These are phyloP conservation scores for Mus pahari DNA, from an alignment of 2,113 vertebrate genomes.

Conservation along the genomic window DNA sequence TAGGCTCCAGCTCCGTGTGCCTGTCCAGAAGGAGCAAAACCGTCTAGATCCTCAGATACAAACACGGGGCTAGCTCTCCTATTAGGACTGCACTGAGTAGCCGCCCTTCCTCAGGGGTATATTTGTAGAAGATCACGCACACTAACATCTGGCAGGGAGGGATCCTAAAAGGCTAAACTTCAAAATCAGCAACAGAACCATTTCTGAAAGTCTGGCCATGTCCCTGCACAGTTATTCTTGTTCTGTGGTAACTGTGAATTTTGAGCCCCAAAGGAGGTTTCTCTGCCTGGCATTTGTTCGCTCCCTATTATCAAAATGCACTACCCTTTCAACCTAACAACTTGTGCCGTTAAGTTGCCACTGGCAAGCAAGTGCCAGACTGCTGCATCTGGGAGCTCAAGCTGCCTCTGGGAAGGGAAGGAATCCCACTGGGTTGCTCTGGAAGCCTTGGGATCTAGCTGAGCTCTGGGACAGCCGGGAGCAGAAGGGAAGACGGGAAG, in stretches of 20 bases:
- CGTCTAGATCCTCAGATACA: not conserved
- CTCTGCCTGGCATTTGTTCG: not conserved
- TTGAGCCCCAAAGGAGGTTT: not conserved
- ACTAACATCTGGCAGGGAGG: not conserved
- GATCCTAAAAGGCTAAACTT: conserved; percentile 71
- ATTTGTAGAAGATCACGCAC: conserved; percentile 27
- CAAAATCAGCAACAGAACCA: conserved; percentile 55
- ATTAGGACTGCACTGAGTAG: not conserved
- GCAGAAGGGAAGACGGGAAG: not conserved
- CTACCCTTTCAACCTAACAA: not conserved
- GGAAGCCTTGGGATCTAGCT: not conserved
- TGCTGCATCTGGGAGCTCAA: not conserved
- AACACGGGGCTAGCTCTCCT: not conserved
- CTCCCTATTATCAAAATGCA: not conserved
- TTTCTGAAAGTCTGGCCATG: conserved; percentile 14
- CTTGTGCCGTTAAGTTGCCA: conserved; percentile 74
- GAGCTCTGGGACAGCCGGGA: not conserved
- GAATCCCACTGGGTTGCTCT: not conserved
- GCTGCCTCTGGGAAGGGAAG: rapidly evolving
- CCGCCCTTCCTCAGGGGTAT: not conserved
- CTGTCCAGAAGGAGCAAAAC: not conserved
- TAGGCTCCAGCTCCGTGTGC: not conserved
- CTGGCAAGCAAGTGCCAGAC: conserved; percentile 57
- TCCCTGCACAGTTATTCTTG: rapidly evolving
- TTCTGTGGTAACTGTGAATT: not conserved